These are phyloP conservation scores for Pseudochirops corinnae DNA, from an alignment of 2,797 vertebrate species.

Conservation along the genomic window DNA sequence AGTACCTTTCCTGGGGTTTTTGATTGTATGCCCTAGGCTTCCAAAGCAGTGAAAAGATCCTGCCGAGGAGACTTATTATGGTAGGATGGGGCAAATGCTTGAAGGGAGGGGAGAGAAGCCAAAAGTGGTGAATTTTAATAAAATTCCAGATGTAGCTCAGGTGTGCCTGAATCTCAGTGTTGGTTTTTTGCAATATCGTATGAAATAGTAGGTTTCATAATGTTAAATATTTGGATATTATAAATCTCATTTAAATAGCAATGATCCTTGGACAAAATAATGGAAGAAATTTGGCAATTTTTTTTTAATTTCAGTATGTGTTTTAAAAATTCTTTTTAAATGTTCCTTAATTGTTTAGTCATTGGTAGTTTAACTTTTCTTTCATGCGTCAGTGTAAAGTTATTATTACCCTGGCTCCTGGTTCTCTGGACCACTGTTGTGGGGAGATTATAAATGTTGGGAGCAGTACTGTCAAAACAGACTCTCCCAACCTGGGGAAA, in stretches of 20 bases:
- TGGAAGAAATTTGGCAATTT: not conserved
- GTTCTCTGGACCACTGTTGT: not conserved
- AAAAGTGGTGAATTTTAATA: slow-evolving; percentile 41
- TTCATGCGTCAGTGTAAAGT: not conserved
- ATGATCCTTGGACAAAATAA: slow-evolving; percentile 36
- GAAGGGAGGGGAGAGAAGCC: slow-evolving; percentile 16
- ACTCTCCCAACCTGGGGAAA: not conserved
- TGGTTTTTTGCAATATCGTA: not conserved
- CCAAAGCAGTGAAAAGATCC: not conserved
- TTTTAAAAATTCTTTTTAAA: not conserved
- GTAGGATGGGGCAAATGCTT: not conserved
- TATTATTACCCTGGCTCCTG: not conserved
- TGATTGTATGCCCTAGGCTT: not conserved
- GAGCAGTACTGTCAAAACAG: not conserved
- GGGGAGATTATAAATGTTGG: not conserved
- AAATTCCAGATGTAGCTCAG: slow-evolving; percentile 53
- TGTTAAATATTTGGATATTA: slow-evolving; percentile 43
- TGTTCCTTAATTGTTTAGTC: not conserved
- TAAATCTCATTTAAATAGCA: slow-evolving; percentile 54
- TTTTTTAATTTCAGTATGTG: not conserved
- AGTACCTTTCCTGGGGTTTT: slow-evolving; percentile 8
- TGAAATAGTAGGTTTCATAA: slow-evolving; percentile 42
- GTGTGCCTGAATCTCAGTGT: not conserved
- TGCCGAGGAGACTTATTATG: slow-evolving; percentile 41
- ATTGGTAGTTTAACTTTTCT: not conserved